A percentile compares a stretch with the other conserved stretches of the same genome.
Conservation (phyloP, 2,797 vertebrate species). For the Etheostoma nigrum region DNA sequence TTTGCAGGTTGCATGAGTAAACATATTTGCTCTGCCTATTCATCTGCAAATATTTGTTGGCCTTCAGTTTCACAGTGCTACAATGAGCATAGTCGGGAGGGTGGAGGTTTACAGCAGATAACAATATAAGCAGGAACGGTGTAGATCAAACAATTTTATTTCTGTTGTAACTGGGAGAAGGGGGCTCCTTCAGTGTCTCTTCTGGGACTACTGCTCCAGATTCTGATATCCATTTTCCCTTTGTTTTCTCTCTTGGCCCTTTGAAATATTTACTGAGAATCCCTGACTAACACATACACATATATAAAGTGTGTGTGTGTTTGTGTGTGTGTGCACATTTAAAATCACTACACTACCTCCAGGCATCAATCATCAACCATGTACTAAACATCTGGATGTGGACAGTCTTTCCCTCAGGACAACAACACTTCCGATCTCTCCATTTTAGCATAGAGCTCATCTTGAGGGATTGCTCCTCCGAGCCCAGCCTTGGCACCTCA, state of each 20-base stretch:
- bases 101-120: constrained; percentile 62
- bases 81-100: constrained; percentile 32
- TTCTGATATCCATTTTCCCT: constrained; percentile 79
- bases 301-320: constrained; percentile 36
- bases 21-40: constrained; percentile 70
- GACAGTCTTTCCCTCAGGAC: constrained; percentile 64
- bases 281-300: constrained; percentile 61
- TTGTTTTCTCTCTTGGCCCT: constrained; percentile 80
- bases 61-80: constrained; percentile 41
- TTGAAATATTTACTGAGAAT: constrained; percentile 80
- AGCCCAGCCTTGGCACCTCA: constrained; percentile 23
- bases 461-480: constrained; percentile 42
- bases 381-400: constrained; percentile 72
- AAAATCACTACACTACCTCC: constrained; percentile 47
- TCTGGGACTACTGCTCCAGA: constrained; percentile 80
- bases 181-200: constrained; percentile 69
- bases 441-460: constrained; percentile 50
- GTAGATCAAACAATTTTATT: constrained; percentile 82
- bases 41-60: constrained; percentile 53
- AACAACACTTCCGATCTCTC: constrained; percentile 56
- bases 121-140: constrained; percentile 71
- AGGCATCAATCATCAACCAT: constrained; percentile 65
- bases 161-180: constrained; percentile 77
- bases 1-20: constrained; percentile 76
- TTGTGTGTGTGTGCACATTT: constrained; percentile 25